Conservation (phyloP, 2,797 vertebrate species). For the Netta rufina region DNA sequence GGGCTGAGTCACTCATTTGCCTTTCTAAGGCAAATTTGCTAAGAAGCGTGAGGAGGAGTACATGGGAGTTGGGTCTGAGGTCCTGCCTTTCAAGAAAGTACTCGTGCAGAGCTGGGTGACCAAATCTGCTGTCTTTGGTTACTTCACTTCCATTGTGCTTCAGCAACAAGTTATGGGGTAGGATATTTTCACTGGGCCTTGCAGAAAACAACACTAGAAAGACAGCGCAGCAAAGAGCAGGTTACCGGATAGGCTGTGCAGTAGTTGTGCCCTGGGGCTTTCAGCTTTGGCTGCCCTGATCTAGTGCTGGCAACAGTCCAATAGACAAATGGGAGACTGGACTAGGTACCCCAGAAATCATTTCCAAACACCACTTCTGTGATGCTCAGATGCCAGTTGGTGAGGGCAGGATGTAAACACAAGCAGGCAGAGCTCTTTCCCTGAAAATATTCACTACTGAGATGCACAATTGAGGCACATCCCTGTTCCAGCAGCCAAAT, state of each 20-base stretch:
- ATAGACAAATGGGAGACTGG: not conserved
- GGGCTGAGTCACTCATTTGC: fast-evolving
- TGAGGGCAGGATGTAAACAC: not conserved
- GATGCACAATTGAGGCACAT: not conserved
- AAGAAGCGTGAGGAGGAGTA: not conserved
- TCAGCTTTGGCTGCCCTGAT: not conserved
- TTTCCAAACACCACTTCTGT: not conserved
- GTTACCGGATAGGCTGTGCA: not conserved
- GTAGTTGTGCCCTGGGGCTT: not conserved
- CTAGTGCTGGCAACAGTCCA: not conserved
- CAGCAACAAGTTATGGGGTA: not conserved
- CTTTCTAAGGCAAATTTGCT: not conserved
- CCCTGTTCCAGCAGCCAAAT: not conserved
- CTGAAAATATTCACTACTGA: not conserved
- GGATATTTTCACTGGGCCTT: fast-evolving
- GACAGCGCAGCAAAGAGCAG: not conserved
- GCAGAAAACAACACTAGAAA: not conserved
- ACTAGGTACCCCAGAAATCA: not conserved
- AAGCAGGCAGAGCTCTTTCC: not conserved
- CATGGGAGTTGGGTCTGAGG: not conserved
- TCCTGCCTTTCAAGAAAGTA: not conserved
- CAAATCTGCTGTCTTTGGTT: not conserved
- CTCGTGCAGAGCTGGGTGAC: fast-evolving
- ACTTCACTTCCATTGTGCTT: not conserved
- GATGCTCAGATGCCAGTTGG: not conserved